Evolutionary conservation across 2,888 invertebrate genomes (phyloP).

Genomic region (Aphidoletes aphidimyza): DNA sequence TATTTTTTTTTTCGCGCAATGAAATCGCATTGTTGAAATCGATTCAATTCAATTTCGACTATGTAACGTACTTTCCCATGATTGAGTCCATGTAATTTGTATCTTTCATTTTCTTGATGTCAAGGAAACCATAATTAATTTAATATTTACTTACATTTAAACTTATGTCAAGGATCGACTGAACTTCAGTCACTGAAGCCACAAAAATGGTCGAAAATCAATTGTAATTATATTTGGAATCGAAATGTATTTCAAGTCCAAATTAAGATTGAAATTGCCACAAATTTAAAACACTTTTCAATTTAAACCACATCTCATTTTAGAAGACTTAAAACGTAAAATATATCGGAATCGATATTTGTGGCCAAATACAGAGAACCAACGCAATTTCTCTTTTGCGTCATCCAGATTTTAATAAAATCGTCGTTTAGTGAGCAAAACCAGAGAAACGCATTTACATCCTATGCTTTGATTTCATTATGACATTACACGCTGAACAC

Average conservation of each 20-base stretch:
- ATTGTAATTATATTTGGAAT: neutral
- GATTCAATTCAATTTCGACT: neutral
- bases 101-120: neutral
- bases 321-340: neutral
- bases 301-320: no score
- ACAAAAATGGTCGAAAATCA: no score
- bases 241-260: neutral
- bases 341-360: neutral
- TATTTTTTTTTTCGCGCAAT: neutral
- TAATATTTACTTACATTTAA: neutral
- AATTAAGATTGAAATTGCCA: no score
- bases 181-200: no score
- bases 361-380: neutral
- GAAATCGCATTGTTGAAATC: no score
- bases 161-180: neutral
- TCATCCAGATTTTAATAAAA: no score
- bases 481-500: neutral
- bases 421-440: no score
- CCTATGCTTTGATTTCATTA: neutral
- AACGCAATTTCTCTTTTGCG: neutral
- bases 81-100: neutral
- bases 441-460: neutral
- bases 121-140: neutral
- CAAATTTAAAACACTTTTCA: no score
- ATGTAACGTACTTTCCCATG: conserved; percentile 17